phyloP scores from a whole-genome alignment of 2,888 invertebrate genomes.

The Metellina segmentata region DNA sequence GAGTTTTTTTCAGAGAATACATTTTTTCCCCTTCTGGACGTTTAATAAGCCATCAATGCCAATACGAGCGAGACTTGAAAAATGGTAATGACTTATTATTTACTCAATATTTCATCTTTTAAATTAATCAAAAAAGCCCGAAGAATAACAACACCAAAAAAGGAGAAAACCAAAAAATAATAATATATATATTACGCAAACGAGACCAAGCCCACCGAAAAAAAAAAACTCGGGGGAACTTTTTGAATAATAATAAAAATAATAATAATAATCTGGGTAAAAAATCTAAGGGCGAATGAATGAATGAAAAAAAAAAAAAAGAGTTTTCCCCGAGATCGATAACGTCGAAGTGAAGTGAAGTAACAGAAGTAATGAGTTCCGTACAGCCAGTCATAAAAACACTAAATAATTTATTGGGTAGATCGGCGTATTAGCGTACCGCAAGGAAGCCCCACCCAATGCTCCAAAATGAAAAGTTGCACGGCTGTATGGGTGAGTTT shows the following conservation, averaged over 20 bases:
- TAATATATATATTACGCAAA: constrained; percentile 15
- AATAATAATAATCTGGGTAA: constrained; percentile 55
- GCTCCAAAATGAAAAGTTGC: constrained; percentile 69
- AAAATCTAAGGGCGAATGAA: constrained; percentile 44
- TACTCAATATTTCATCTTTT: constrained; percentile 76
- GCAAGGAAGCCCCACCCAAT: constrained; percentile 66
- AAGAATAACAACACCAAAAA: not conserved
- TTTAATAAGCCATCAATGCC: constrained; percentile 77
- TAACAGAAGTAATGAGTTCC: constrained; percentile 75
- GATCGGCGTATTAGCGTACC: constrained; percentile 69
- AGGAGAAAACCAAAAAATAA: constrained; percentile 35
- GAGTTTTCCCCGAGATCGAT: constrained; percentile 52
- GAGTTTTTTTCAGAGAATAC: not conserved
- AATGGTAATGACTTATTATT: constrained; percentile 77
- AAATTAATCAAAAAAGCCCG: constrained; percentile 74
- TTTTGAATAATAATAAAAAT: constrained; percentile 74
- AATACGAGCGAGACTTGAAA: constrained; percentile 71
- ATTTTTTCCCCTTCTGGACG: constrained; percentile 49
- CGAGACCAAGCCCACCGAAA: not conserved
- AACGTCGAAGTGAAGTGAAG: constrained; percentile 64
- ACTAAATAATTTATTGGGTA: constrained; percentile 76
- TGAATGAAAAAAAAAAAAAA: constrained; percentile 57
- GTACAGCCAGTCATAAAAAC: constrained; percentile 70
- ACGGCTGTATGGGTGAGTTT: constrained; percentile 63
- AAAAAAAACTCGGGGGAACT: constrained; percentile 9